Base-by-base conservation (phyloP, 2,888 invertebrate species). In the Pyralis farinalis region DNA sequence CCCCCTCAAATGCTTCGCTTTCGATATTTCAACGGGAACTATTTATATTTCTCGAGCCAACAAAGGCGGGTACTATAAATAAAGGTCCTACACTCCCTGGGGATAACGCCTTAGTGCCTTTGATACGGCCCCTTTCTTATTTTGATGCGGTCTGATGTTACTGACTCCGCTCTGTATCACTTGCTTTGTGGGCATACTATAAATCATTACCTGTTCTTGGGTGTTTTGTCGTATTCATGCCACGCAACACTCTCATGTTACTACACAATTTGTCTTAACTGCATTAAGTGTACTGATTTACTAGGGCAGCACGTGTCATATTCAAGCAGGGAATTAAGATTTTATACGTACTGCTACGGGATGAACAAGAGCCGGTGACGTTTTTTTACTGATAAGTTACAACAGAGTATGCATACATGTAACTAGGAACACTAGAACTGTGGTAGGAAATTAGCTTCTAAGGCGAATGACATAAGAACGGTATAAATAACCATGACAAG, bases 111-210 rank as follows among this genome's bases (percentile, higher is more conserved):
- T 83, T 84, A 58, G 75, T 78, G 86, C 85, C 83, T 86, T 86
- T 86, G 84, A 86, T 83, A 82, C 72, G 64, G 75, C 70, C 81
- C 87, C 84, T 82, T 84, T 83, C 85, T 81, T 83, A 82, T 84
- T 82, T 82, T 78, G 78, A 82, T 79, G 82, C 71, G 80, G 79
- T 77, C 71, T 80, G 73, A 82, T 77, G 81, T 78, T 71, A 69
- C 74, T 69, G 67, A 67, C 68, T 71, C 63, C 52, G 56, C 63
- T 56, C 65, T 73, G 80, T 82, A 77, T 84, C 76, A 76, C 57
- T 64, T 54, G 71, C 65, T 74, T 72, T 71, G 69, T 71, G 64
- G 58, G 58, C 58, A 62, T 65, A 77, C 70, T 78, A 80, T 86
- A 85, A 85, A 87, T 87, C 86, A 85, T 86, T 81, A 82, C 77